Evolutionary conservation across 30 jellyfish, hydroid and myxozoan genomes (phyloP).

Genomic region (Hydractinia symbiolongicarpus): DNA sequence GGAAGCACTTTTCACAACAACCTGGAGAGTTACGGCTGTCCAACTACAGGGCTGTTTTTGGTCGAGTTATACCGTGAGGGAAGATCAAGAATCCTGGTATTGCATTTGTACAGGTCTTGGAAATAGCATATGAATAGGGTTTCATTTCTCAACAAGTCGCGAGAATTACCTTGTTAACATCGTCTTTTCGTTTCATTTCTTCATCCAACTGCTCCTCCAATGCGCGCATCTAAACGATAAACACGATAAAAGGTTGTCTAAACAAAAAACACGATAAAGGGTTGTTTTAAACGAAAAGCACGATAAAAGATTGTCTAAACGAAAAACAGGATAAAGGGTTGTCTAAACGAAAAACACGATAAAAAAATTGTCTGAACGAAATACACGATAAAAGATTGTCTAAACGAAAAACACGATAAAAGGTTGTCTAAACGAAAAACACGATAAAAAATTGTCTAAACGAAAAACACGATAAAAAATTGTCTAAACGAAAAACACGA

Average conservation of each 20-base stretch:
- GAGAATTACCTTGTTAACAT: slow-evolving; percentile 59
- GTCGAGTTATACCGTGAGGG: too few species aligned
- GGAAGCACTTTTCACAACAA: too few species aligned
- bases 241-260: background rate
- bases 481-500: too few species aligned
- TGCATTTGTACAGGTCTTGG: too few species aligned
- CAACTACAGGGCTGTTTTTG: too few species aligned
- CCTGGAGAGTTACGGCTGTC: too few species aligned
- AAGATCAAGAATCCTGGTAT: too few species aligned
- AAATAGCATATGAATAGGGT: too few species aligned
- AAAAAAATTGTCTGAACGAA: background rate
- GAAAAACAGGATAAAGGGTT: background rate
- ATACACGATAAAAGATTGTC: background rate
- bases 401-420: slow-evolving; percentile 4
- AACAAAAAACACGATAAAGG: background rate
- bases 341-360: background rate
- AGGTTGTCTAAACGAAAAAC: background rate
- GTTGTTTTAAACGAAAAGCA: background rate
- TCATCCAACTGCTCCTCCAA: slow-evolving; percentile 92
- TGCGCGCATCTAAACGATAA: slow-evolving; percentile 53
- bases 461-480: background rate
- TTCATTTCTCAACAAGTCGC: too few species aligned
- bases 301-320: slow-evolving; percentile 20
- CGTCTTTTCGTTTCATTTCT: slow-evolving; percentile 57
- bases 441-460: background rate